Evolutionary conservation across 2,888 invertebrate species (phyloP).

Genomic region (Drosophila picticornis): DNA sequence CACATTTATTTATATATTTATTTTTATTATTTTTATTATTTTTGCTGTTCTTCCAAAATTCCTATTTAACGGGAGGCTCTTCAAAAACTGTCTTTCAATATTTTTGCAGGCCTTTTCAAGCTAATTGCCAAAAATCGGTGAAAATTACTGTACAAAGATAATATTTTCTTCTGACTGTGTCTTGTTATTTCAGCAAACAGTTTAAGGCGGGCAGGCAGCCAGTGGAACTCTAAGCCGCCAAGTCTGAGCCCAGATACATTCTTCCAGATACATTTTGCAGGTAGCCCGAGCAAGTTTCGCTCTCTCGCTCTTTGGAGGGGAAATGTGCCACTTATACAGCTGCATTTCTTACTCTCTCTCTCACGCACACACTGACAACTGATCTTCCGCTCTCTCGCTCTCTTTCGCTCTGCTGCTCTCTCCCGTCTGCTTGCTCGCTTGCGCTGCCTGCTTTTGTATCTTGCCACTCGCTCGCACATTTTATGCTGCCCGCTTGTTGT

Average conservation of each 20-base stretch:
- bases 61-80: constrained; percentile 42
- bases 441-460: constrained; percentile 29
- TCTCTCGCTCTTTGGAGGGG: constrained; percentile 56
- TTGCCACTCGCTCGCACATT: constrained; percentile 53
- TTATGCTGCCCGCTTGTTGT: constrained; percentile 27
- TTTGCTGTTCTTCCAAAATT: constrained; percentile 14
- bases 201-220: constrained; percentile 41
- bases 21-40: constrained; percentile 41
- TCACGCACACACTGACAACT: constrained; percentile 45
- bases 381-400: constrained; percentile 29
- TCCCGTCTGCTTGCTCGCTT: constrained; percentile 2
- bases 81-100: constrained; percentile 20
- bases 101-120: constrained; percentile 61
- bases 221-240: constrained; percentile 55
- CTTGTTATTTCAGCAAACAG: constrained; percentile 77
- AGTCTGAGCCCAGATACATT: constrained; percentile 41
- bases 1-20: constrained; percentile 1
- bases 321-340: constrained; percentile 59
- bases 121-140: constrained; percentile 73
- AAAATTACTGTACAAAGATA: constrained; percentile 54
- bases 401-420: not conserved
- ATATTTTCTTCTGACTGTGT: constrained; percentile 46
- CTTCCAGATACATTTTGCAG: constrained; percentile 30
- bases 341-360: constrained; percentile 25
- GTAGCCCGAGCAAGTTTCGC: constrained; percentile 28